phyloP scores from a whole-genome alignment of 2,797 vertebrate genomes.

The Heliangelus exortis region DNA sequence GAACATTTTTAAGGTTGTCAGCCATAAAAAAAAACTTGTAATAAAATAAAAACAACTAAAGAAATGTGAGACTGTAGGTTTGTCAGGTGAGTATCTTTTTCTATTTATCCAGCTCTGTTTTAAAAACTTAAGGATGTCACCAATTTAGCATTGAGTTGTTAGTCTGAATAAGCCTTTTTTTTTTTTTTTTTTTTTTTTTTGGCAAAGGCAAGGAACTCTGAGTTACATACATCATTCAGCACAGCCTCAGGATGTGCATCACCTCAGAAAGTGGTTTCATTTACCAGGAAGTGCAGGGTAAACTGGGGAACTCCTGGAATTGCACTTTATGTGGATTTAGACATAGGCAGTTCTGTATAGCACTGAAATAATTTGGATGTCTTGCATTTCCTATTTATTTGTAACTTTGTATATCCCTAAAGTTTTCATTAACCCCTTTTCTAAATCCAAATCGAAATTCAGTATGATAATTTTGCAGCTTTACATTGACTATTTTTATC shows the following conservation, averaged over 20 bases:
- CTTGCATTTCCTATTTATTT: neutral
- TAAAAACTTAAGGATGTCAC: neutral
- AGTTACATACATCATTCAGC: neutral
- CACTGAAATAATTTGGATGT: neutral
- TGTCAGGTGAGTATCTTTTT: neutral
- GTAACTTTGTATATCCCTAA: neutral
- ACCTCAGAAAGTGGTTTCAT: neutral
- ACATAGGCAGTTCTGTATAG: neutral
- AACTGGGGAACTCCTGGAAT: neutral
- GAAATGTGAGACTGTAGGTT: neutral
- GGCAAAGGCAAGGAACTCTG: neutral
- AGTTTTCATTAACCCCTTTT: neutral
- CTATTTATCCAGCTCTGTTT: neutral
- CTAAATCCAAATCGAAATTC: neutral
- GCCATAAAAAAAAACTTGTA: neutral
- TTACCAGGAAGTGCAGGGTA: neutral
- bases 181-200: fast-evolving
- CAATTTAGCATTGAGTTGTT: neutral
- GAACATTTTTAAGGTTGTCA: neutral
- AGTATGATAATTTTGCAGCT: neutral
- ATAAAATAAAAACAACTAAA: neutral
- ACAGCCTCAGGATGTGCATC: neutral
- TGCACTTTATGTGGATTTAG: neutral
- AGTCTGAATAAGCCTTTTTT: neutral
- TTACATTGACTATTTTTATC: slow-evolving; percentile 20